Base-by-base conservation (phyloP, 2,888 invertebrate genomes). In the Cataglyphis albicans region DNA sequence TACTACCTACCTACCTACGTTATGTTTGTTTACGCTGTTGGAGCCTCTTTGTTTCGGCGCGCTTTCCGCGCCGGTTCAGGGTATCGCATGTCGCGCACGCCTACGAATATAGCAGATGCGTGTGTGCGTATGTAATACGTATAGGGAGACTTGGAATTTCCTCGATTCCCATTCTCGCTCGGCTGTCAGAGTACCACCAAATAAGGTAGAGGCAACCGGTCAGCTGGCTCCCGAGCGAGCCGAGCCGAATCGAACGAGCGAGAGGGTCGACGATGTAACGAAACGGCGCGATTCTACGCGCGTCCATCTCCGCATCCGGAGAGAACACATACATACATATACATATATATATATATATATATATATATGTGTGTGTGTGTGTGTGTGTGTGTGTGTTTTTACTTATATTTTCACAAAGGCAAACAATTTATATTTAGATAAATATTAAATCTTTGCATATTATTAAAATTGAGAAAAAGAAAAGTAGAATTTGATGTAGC, bases 181-280 rank as follows among this genome's bases (percentile, higher is more conserved):
- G 84, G 86, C 85, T 90, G 90, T 91, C 90, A 89, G 91, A 88
- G 86, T 84, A 87, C 72, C 82, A 84, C 91, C 91, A 92, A 92
- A 92, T 92, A 93, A 91, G 93, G 91, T 89, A 91, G 89, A 84
- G 87, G 86, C 67, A 21, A n/a, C 59, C 78, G 59, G 67, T 25
- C 41, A 35, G 18, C 32, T 38, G 63, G 15, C 7, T n/a, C 21
- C 18, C 29, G n/a, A 12, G n/a, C 41, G 18, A 25, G 21, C 12
- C 64, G 32, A 59, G 57, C 15, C 12, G 59, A 63, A 35, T 61
- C 61, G 15, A 32, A 7, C n/a, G n/a, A 52, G 48, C 18, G 48
- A 18, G 48, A 6, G 12, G 63, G 35, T 15, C 44, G 44, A 12
- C 25, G 0, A 64, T 6, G 5, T 21, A 35, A 35, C 35, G 12